These are phyloP conservation scores for Momotus momota DNA, from an alignment of 2,797 vertebrate species.

Conservation along the genomic window DNA sequence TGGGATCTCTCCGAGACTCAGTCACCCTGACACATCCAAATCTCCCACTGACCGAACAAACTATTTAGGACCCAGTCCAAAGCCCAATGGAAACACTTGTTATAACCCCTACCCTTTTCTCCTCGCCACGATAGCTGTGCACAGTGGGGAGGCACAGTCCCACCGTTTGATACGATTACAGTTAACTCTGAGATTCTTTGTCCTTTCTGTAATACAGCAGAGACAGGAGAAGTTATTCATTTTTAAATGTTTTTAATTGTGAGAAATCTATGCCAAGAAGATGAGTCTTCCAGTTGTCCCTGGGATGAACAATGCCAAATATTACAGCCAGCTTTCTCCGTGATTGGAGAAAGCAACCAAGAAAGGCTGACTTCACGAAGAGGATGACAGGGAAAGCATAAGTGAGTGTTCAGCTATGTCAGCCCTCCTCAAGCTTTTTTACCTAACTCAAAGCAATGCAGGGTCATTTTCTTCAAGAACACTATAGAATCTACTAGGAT, in stretches of 20 bases:
- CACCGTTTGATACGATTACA: neutral
- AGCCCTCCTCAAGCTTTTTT: neutral
- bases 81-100: neutral
- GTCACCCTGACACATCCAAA: neutral
- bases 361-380: neutral
- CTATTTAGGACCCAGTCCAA: slow-evolving; percentile 17
- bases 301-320: neutral
- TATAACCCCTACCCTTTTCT: neutral
- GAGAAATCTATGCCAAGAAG: neutral
- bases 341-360: neutral
- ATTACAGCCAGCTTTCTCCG: neutral
- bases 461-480: neutral
- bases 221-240: accelerated
- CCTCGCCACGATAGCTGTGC: neutral
- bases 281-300: neutral
- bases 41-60: slow-evolving; percentile 29
- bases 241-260: neutral
- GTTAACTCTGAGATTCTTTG: neutral
- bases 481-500: neutral
- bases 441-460: neutral
- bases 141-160: neutral
- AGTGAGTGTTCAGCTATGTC: neutral
- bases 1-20: neutral
- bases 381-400: neutral
- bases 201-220: neutral